phyloP scores from a whole-genome alignment of 2,797 vertebrate species.

The Fringilla coelebs region DNA sequence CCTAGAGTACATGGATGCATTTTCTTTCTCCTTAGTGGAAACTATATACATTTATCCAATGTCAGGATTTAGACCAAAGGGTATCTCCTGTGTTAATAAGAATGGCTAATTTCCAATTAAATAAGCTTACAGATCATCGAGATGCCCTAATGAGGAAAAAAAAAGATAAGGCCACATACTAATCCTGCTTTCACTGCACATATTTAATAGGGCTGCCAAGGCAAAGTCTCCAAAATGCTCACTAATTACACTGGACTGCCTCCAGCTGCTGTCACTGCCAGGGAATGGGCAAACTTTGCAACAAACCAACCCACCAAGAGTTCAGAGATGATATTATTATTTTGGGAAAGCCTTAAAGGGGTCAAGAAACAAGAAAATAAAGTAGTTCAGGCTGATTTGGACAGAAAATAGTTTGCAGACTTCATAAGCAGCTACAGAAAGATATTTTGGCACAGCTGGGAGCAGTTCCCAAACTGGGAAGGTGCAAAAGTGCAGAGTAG shows the following conservation, averaged over 20 bases:
- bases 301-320: neutral
- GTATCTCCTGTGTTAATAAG: slow-evolving; percentile 32
- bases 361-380: neutral
- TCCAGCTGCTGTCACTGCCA: slow-evolving; percentile 7
- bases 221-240: slow-evolving; percentile 32
- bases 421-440: neutral
- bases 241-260: slow-evolving; percentile 52
- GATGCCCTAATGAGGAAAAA: slow-evolving; percentile 31
- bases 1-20: neutral
- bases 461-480: neutral
- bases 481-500: neutral
- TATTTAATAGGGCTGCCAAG: slow-evolving; percentile 40
- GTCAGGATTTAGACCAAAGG: neutral
- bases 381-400: neutral
- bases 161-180: neutral
- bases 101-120: slow-evolving; percentile 47
- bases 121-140: slow-evolving; percentile 23
- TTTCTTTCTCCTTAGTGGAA: neutral
- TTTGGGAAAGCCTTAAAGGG: neutral
- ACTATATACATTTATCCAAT: neutral
- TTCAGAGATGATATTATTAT: neutral
- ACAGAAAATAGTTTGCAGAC: neutral
- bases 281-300: neutral
- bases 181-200: slow-evolving; percentile 46
- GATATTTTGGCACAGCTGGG: neutral